A percentile compares a stretch with the other conserved stretches of the same genome.
Evolutionary conservation across 2,888 invertebrate genomes (phyloP).

Genomic region (Drosophila lacicola): DNA sequence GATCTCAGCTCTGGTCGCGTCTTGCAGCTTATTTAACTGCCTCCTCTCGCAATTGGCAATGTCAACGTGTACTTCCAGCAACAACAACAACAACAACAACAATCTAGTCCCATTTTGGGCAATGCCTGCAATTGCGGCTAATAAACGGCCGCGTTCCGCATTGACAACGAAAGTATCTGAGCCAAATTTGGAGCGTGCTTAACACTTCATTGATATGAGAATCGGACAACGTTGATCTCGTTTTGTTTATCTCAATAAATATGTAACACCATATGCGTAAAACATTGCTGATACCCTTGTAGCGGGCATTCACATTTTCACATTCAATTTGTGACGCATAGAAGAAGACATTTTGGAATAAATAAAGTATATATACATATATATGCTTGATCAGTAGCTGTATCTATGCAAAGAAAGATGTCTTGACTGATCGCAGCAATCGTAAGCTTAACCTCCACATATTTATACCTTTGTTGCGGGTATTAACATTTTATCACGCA

Average conservation of each 20-base stretch:
- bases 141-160: constrained; percentile 47
- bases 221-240: constrained; percentile 24
- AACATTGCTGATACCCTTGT: neutral
- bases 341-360: too few species aligned
- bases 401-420: too few species aligned
- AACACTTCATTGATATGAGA: constrained; percentile 42
- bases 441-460: too few species aligned
- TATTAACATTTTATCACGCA: too few species aligned
- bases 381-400: too few species aligned
- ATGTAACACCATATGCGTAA: neutral
- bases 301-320: too few species aligned
- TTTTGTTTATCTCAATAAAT: constrained; percentile 56
- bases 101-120: constrained; percentile 44
- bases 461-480: too few species aligned
- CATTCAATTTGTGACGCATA: too few species aligned
- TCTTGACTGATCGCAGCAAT: too few species aligned
- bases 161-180: constrained; percentile 46
- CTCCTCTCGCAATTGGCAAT: constrained; percentile 65
- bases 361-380: too few species aligned
- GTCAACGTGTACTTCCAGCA: constrained; percentile 57
- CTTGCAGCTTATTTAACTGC: constrained; percentile 44
- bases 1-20: constrained; percentile 50
- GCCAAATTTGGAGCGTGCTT: constrained; percentile 57
- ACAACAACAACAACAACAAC: constrained; percentile 16
- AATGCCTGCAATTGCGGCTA: constrained; percentile 68